phyloP scores from a whole-genome alignment of 2,888 invertebrate species.

The Coelopa pilipes region DNA sequence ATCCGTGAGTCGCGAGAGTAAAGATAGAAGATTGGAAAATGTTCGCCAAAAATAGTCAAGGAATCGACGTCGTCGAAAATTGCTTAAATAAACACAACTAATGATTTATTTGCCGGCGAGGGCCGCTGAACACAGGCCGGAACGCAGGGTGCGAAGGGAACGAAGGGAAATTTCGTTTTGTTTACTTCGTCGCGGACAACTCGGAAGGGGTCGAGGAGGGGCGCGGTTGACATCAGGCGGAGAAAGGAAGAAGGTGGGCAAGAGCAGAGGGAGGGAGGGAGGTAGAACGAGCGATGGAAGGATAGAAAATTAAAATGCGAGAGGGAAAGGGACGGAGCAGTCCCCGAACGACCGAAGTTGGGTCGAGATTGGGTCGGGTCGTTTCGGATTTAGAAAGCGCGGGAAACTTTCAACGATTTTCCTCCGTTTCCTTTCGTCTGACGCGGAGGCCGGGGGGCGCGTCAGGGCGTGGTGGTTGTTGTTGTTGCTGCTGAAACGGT shows the following conservation, averaged over 20 bases:
- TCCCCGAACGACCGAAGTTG: no score
- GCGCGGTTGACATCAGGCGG: background rate
- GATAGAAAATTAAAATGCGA: background rate
- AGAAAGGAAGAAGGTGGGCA: background rate
- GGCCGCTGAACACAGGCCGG: slow-evolving; percentile 6
- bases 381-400: slow-evolving; percentile 3
- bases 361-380: background rate
- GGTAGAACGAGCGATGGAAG: background rate
- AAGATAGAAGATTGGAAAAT: slow-evolving; percentile 4
- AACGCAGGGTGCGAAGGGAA: background rate
- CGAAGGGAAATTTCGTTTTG: background rate
- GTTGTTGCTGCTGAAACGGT: background rate
- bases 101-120: slow-evolving; percentile 28
- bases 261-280: background rate
- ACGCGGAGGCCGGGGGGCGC: background rate
- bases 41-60: background rate
- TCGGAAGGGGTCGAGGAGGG: background rate
- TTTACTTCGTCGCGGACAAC: no score
- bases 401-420: slow-evolving; percentile 20
- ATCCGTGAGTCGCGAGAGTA: no score
- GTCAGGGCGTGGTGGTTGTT: no score
- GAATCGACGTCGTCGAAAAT: slow-evolving; percentile 13
- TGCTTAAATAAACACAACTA: slow-evolving; percentile 26
- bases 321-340: background rate
- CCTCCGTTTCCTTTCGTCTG: slow-evolving; percentile 1